Base-by-base conservation (phyloP, 2,797 vertebrate genomes). In the Hemibagrus guttatus region DNA sequence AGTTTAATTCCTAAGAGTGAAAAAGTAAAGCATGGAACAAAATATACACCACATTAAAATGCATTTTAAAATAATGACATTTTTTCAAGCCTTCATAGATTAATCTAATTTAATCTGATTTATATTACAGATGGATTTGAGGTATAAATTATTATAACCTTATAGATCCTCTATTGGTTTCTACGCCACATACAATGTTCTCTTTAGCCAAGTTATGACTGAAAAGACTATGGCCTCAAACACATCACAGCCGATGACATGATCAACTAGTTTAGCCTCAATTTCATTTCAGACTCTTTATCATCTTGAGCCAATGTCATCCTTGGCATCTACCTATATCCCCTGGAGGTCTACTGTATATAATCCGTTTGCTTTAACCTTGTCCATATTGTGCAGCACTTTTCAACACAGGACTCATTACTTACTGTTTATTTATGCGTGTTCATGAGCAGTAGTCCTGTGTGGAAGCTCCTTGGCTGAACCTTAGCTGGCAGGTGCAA, bases 401-500 rank as follows among this genome's bases (percentile, higher is more conserved):
- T 66, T 21, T 66, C 63, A 82, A 23, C 61, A 21, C 61, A 49
- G 1, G 42, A 52, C n/a, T 52, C 61, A 6, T 52, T 26, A 66
- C 63, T 7, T 28, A 52, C 61, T 23, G 9, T 19, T 52, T 66
- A 82, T 82, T 31, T 52, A 82, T 82, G n/a, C 17, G 4, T 21
- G 1, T 49, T 66, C 80, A 66, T 82, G 61, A 35, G 46, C 61
- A 31, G 46, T 52, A 31, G 63, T 52, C 46, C 9, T 82, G 13
- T 54, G 63, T 64, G 61, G 42, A 82, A 52, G 46, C 42, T 52
- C 39, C 19, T 31, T 66, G 42, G 46, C 80, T 52, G 46, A 66
- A 52, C 16, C 17, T 19, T 52, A 66, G 61, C 46, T 82, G 61
- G 80, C 63, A 82, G 63, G 80, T 68, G 80, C 49, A 63, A 81